Conservation (phyloP, 2,888 invertebrate species). For the Drosophila pseudotakahashii region DNA sequence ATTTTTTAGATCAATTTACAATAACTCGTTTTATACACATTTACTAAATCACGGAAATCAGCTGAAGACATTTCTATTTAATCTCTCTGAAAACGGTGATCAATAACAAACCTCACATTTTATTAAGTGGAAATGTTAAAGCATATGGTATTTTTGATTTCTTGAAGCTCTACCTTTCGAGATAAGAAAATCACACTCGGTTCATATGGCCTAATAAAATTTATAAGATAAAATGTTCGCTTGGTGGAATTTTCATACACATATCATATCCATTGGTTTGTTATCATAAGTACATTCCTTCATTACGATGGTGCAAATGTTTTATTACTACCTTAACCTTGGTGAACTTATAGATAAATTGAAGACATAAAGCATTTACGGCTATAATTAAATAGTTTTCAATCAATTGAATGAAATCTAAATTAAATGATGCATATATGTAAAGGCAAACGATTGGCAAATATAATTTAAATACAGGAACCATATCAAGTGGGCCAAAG, state of each 20-base stretch:
- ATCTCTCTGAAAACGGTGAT: slow-evolving; percentile 20
- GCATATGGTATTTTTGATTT: slow-evolving; percentile 10
- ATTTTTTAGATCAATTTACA: no score
- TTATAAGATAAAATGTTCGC: slow-evolving; percentile 14
- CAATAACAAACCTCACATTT: slow-evolving; percentile 7
- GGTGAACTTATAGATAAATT: slow-evolving; percentile 23
- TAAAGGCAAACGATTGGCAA: slow-evolving; percentile 16
- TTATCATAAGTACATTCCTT: slow-evolving; percentile 8
- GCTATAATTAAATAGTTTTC: slow-evolving; percentile 21
- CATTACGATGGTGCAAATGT: slow-evolving; percentile 15
- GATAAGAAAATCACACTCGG: slow-evolving; percentile 25
- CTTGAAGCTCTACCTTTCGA: background rate
- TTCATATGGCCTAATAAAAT: slow-evolving; percentile 16
- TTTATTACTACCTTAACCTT: slow-evolving; percentile 20
- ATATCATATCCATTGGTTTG: slow-evolving; percentile 2
- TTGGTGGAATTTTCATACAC: slow-evolving; percentile 25
- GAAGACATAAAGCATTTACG: background rate
- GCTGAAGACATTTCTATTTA: slow-evolving; percentile 1
- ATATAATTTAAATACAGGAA: slow-evolving; percentile 19
- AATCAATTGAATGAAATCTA: slow-evolving; percentile 25
- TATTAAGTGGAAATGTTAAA: slow-evolving; percentile 1
- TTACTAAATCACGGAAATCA: background rate
- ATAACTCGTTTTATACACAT: background rate
- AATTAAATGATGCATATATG: slow-evolving; percentile 20
- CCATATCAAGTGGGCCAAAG: slow-evolving; percentile 25